Base-by-base conservation (phyloP, 2,797 vertebrate genomes). In the Taeniopygia guttata region DNA sequence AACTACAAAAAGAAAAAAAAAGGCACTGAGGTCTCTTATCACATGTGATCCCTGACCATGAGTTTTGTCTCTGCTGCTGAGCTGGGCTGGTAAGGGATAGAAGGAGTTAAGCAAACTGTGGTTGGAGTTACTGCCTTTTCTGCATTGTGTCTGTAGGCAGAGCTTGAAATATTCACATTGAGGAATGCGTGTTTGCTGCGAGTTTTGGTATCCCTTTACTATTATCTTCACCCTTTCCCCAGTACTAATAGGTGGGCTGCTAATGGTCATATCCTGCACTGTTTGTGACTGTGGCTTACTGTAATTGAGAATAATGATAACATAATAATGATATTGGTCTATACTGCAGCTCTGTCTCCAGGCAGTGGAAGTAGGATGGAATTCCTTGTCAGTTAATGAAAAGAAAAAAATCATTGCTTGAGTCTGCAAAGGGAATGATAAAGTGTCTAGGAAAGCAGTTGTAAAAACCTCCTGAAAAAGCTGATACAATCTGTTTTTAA, bases 291-390 rank as follows among this genome's bases (percentile, higher is more conserved):
- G 64, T 74, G 62, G 60, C 54, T 87, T 84, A 36, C 68, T 49
- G 60, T 80, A 92, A 93, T 68, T 92, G 92, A 90, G 88, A 89
- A 55, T 87, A 77, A 95, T 74, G 73, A 72, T 73, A 84, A 69
- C 67, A 34, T 45, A 77, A 69, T 92, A 72, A 94, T 64, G 62
- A 76, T 88, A 66, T 76, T 68, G 60, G 23, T 85, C 69, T 92
- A 2, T 27, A n/a, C 27, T 79, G 75, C 56, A 86, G 66, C 58
- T 87, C 38, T 88, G 38, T 56, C 67, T 89, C 79, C 68, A 92
- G 79, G 76, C 82, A 81, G 49, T 60, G 38, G 49, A 80, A 70
- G 38, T 27, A 55, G 42, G 38, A 75, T 56, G 77, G 60, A 91
- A 90, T 92, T 93, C 46, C 32, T 79, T 86, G 69, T 60, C 75